Evolutionary conservation across 2,888 invertebrate genomes (phyloP), one percentile per base, ranked within the genome.

Genomic region (Corbicula japonica): DNA sequence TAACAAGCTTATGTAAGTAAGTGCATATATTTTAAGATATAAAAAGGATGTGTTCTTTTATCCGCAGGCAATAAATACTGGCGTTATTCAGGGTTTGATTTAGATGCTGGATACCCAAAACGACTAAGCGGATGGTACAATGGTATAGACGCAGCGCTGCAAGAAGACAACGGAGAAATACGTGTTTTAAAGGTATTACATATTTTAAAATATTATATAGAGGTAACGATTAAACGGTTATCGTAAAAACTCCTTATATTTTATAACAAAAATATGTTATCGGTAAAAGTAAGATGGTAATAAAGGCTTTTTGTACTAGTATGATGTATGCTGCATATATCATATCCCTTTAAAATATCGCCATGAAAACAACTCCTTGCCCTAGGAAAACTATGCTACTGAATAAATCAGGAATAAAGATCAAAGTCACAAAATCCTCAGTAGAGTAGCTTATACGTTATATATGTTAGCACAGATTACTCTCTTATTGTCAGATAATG

Each of bases 121-220:
- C 60, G 60, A 1, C 75, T 89, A 4, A 71, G 48, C 41, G 72
- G 74, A 18, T 86, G 78, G 80, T 90, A 84, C 88, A 84, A 52
- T n/a, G 70, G 72, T 56, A 52, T 79, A 46, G 78, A 89, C n/a
- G 88, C 91, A 0, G 92, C 91, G n/a, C 69, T 92, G 6, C 83
- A 87, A 44, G 88, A 88, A 74, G 82, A 86, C 34, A 88, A 88
- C 60, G 88, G 90, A 3, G 81, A 84, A 32, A 88, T 92, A n/a
- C 88, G 89, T 56, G 84, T 92, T 1, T 86, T 92, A 32, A 90
- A 88, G 87, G 92, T 91, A 54, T 8, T 12, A 23, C n/a, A 6
- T 48, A n/a, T 48, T 38, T 8, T 38, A 38, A 38, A 38, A 12
- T 12, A 38, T 18, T 12, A 15, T 38, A 38, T 38, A 12, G 41